Conservation (phyloP, 2,113 vertebrate species). For the Lutjanus erythropterus region DNA sequence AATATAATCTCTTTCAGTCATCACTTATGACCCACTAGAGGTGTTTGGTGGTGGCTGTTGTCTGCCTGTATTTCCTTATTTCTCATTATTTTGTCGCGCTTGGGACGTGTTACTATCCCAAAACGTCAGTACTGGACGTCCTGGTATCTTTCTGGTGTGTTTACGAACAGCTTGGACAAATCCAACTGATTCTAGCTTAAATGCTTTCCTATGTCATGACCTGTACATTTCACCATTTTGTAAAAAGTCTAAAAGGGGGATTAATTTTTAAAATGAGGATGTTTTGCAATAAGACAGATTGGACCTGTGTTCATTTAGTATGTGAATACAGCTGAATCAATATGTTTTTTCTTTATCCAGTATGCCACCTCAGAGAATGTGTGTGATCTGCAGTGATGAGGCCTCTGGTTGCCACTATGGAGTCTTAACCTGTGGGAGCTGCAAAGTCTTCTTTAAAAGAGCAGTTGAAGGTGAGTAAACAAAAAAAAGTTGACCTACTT, state of each 20-base stretch:
- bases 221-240: background rate
- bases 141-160: too few relatives aligned
- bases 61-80: too few relatives aligned
- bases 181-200: background rate
- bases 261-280: background rate
- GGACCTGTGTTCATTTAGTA: fast-evolving
- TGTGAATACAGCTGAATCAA: background rate
- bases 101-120: too few relatives aligned
- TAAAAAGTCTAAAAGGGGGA: background rate
- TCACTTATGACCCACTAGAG: too few relatives aligned
- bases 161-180: too few relatives aligned
- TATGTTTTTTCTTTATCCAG: slow-evolving; percentile 75
- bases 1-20: too few relatives aligned
- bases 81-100: too few relatives aligned
- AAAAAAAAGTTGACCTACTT: background rate
- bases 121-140: too few relatives aligned
- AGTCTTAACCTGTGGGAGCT: slow-evolving; percentile 97
- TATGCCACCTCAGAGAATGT: slow-evolving; percentile 92
- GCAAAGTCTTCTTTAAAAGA: slow-evolving; percentile 99
- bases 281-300: background rate
- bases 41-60: too few relatives aligned
- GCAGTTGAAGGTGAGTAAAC: slow-evolving; percentile 94
- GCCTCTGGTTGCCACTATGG: slow-evolving; percentile 98
- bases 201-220: background rate
- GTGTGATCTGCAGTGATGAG: slow-evolving; percentile 96